phyloP scores from a whole-genome alignment of 1,140 invertebrate species.

The Macrobrachium nipponense region DNA sequence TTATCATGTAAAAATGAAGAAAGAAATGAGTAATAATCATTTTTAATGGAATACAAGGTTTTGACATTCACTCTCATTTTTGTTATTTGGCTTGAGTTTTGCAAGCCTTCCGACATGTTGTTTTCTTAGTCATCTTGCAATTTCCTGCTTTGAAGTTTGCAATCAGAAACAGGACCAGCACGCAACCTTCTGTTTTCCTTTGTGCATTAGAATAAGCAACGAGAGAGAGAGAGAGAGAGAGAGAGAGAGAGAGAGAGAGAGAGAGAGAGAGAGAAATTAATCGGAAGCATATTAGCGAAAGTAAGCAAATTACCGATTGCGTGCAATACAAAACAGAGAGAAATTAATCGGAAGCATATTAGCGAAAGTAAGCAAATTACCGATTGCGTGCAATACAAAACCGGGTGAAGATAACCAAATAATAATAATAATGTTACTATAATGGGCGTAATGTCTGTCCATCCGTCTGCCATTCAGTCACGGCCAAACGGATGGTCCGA shows the following conservation, averaged over 20 bases:
- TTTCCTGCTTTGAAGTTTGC: background rate
- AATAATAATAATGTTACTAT: no score
- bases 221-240: constrained; percentile 7
- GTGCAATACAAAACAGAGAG: no score
- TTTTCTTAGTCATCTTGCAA: background rate
- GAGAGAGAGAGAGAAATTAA: constrained; percentile 3
- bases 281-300: background rate
- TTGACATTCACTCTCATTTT: constrained; percentile 22
- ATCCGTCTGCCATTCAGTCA: no score
- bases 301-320: background rate
- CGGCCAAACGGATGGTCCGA: no score
- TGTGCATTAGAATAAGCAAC: constrained; percentile 1
- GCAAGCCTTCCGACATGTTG: no score
- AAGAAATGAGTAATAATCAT: no score
- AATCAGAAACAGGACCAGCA: background rate
- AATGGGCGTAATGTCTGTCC: no score
- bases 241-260: constrained; percentile 4
- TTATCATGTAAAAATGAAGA: no score
- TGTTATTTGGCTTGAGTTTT: background rate
- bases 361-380: background rate
- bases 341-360: no score
- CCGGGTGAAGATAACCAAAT: no score
- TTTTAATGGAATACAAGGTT: no score
- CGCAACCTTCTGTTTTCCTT: background rate
- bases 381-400: background rate